Base-by-base conservation (phyloP, 2,113 vertebrate species). In the Xiphorhynchus elegans region DNA sequence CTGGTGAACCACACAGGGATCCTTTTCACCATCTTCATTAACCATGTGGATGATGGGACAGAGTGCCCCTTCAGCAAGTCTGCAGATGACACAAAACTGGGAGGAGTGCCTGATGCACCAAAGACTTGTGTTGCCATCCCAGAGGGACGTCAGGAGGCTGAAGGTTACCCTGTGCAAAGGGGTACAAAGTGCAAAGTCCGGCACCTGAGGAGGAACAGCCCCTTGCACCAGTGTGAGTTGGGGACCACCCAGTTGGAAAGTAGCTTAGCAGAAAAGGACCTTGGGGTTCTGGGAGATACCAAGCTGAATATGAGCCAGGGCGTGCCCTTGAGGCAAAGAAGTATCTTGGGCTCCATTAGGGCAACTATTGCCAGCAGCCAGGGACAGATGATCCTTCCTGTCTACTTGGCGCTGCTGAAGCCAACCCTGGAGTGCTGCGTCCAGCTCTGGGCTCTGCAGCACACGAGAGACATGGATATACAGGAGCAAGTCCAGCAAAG, bases 81-180 rank as follows among this genome's bases (percentile, higher is more conserved):
- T 64, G 47, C 13, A 25, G 42, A 13, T 74, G 29, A 47, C 88
- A 69, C 26, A n/a, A 29, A 84, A 33, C 13, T 20, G 23, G 10
- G 9, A 60, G 20, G 8, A 73, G 5, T 15, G 12, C 4, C 42
- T 28, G 42, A 29, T 37, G 16, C 0, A 0, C 10, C 56, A 58
- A 46, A 58, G 24, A 24, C 7, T 52, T 21, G 1, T 35, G 62
- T 40, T 78, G 52, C 52, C 42, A 39, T 50, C 35, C 35, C 50
- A 44, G 42, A 74, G n/a, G n/a, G 16, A 14, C 37, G 0, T 7
- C 1, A 0, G 53, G 31, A 52, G 10, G 40, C 15, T 62, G 24
- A 7, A 62, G 13, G 33, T 37, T 37, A 37, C 3, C 25, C 47
- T 2, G 5, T 2, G 14, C 29, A 26, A 18, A 69, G 17, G n/a